Evolutionary conservation across 2,797 vertebrate genomes (phyloP).

Genomic region (Sciaenops ocellatus): DNA sequence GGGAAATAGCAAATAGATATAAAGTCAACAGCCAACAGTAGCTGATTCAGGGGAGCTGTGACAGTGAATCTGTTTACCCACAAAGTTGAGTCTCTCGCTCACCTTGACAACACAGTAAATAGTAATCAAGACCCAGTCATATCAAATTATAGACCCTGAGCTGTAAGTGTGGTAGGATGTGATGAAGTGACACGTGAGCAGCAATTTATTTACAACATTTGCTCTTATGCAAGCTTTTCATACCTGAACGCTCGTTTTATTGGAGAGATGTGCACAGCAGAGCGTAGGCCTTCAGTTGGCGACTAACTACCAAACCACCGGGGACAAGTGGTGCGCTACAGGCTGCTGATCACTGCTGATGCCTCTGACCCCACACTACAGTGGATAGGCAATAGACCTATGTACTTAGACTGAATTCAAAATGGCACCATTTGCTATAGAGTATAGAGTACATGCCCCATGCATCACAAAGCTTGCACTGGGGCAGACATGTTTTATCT

Average conservation of each 20-base stretch:
- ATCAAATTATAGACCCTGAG: constrained; percentile 66
- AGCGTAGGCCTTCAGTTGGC: constrained; percentile 25
- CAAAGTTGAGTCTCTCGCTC: constrained; percentile 58
- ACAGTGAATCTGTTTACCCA: constrained; percentile 66
- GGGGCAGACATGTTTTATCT: too few species aligned
- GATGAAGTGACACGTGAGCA: constrained; percentile 57
- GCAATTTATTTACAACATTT: constrained; percentile 59
- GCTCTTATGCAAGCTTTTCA: constrained; percentile 45
- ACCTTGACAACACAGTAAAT: constrained; percentile 73
- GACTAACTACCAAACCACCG: constrained; percentile 16
- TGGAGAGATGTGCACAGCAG: constrained; percentile 22
- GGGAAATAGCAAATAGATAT: constrained; percentile 40
- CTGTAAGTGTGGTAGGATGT: constrained; percentile 6
- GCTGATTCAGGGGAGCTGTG: constrained; percentile 52
- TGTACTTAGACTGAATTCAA: too few species aligned
- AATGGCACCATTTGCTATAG: too few species aligned
- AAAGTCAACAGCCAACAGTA: constrained; percentile 58
- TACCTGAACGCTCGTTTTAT: constrained; percentile 47
- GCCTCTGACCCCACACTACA: constrained; percentile 25
- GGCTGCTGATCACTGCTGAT: constrained; percentile 46
- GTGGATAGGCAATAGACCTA: constrained; percentile 10
- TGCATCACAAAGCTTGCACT: too few species aligned
- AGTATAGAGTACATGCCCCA: too few species aligned
- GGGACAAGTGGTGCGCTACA: constrained; percentile 27
- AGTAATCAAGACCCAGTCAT: constrained; percentile 68